Conservation (phyloP, 1,140 invertebrate genomes). For the Drosophila equinoxialis region DNA sequence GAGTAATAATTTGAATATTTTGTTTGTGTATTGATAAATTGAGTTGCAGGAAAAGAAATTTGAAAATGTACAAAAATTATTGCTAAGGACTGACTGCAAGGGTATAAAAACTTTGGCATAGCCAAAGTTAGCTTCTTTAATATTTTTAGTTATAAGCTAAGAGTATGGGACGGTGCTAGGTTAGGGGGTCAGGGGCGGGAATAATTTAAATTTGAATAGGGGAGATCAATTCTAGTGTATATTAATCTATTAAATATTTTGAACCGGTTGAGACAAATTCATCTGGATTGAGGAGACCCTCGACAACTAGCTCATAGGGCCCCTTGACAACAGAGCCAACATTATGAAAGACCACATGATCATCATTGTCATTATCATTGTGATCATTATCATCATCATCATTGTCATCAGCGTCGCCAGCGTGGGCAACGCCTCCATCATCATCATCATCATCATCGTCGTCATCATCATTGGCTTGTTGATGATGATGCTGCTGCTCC, state of each 20-base stretch:
- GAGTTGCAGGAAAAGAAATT: too few relatives aligned
- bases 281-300: conserved; percentile 54
- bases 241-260: conserved; percentile 71
- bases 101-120: too few relatives aligned
- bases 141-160: conserved; percentile 20
- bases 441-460: conserved; percentile 32
- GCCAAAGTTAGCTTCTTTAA: too few relatives aligned
- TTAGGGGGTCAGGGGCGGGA: neutral
- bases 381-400: conserved; percentile 34
- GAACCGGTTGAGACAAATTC: conserved; percentile 53
- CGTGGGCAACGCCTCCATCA: neutral
- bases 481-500: neutral
- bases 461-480: neutral
- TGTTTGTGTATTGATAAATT: too few relatives aligned
- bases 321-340: conserved; percentile 54
- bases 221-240: neutral
- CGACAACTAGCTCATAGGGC: conserved; percentile 46
- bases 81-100: too few relatives aligned
- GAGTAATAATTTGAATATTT: too few relatives aligned
- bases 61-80: too few relatives aligned
- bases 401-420: conserved; percentile 8
- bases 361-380: conserved; percentile 33
- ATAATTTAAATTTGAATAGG: conserved; percentile 2
- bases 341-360: conserved; percentile 45
- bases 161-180: conserved; percentile 2